Evolutionary conservation across 2,888 invertebrate species (phyloP).

Genomic region (Timandra comae): DNA sequence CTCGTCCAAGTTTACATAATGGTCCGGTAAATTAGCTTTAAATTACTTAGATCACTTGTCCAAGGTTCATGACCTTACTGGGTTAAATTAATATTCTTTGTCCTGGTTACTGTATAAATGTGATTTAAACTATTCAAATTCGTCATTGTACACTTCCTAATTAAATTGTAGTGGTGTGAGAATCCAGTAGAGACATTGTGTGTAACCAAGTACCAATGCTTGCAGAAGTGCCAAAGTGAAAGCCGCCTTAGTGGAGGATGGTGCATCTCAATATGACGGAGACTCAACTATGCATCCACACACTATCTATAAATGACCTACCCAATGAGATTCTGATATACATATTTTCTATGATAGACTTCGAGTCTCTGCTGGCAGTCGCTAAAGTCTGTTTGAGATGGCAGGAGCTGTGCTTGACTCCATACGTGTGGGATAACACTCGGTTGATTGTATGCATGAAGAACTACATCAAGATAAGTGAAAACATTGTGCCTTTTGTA

Average conservation of each 20-base stretch:
- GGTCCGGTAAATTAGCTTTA: constrained; percentile 8
- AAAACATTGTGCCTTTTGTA: constrained; percentile 72
- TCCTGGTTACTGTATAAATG: constrained; percentile 21
- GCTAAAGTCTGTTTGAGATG: constrained; percentile 69
- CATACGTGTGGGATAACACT: constrained; percentile 72
- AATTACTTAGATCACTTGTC: constrained; percentile 29
- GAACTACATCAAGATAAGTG: constrained; percentile 69
- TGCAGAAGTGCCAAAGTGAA: constrained; percentile 47
- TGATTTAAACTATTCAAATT: constrained; percentile 7
- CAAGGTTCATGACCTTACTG: constrained; percentile 53
- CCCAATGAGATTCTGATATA: constrained; percentile 73
- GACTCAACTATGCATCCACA: constrained; percentile 41
- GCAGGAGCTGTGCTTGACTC: constrained; percentile 68
- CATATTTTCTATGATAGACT: constrained; percentile 73
- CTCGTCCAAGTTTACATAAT: constrained; percentile 4
- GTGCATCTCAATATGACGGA: constrained; percentile 68
- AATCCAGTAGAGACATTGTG: constrained; percentile 1
- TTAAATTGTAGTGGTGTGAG: neutral
- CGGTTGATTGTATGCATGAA: constrained; percentile 73
- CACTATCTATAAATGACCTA: constrained; percentile 66
- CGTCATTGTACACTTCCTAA: neutral
- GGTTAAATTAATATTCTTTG: constrained; percentile 36
- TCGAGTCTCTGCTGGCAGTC: constrained; percentile 66
- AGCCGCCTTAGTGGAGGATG: constrained; percentile 45
- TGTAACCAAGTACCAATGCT: constrained; percentile 19